Evolutionary conservation across 2,113 vertebrate genomes (phyloP), one percentile per base, ranked within the genome.

Genomic region (Phylloscopus trochiloides): DNA sequence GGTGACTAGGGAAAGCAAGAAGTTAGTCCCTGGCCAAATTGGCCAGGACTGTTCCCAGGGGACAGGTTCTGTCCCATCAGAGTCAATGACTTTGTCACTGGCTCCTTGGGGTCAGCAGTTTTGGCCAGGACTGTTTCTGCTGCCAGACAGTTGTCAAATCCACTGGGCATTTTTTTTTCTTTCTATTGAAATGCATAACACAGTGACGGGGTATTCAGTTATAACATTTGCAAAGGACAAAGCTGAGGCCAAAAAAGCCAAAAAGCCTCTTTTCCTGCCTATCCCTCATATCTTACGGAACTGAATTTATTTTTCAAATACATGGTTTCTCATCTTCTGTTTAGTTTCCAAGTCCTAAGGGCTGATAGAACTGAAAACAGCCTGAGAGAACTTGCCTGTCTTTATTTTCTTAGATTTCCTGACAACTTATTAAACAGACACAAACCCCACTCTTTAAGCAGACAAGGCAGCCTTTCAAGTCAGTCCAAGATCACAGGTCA

Each of bases 401-500:
- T 92, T 92, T 92, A 82, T 92, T 92, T 96, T 80, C 92, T 90
- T 78, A 84, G 72, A 78, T 94, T 95, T 94, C 68, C 70, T 0
- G 4, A 91, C 95, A 92, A 67, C 82, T 91, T 94, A 95, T 94
- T 85, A 61, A 96, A 95, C 45, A 96, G 75, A 95, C 83, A 95
- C 61, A 81, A 97, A 74, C 68, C 76, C 66, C 24, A 50, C 65
- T 94, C 68, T 92, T 86, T 68, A 84, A 80, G 88, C 68, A 63
- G 28, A 79, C 73, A 86, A 92, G 76, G 83, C 72, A 65, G 89
- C 57, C 65, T 95, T 93, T 94, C 79, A 96, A 95, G 86, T 92
- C 73, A 58, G 80, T 88, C 86, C 90, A 93, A 93, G 90, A 93
- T 84, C 94, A 92, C 76, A 93, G 96, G 94, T 86, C 86, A 96